A percentile compares a stretch with the other conserved stretches of the same genome.
phyloP scores from a whole-genome alignment of 2,113 vertebrate species.

The Calcarius ornatus region DNA sequence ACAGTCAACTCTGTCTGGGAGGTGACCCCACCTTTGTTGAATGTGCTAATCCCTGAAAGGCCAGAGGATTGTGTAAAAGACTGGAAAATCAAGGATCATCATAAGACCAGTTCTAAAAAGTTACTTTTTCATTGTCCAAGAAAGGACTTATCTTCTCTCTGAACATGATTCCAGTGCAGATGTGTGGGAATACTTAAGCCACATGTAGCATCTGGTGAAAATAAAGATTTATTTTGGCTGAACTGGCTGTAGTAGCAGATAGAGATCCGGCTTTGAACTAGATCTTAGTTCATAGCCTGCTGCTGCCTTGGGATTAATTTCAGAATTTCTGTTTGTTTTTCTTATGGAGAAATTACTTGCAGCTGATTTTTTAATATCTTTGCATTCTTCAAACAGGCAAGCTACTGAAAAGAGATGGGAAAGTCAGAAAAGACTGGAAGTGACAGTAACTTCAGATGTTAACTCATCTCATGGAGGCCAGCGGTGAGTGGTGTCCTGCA shows the following conservation, averaged over 20 bases:
- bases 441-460: not conserved
- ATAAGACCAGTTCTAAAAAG: not conserved
- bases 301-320: conserved; percentile 58
- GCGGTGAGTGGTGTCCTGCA: not conserved
- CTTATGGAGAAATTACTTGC: conserved; percentile 50
- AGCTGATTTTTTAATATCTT: conserved; percentile 48
- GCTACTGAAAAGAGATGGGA: not conserved
- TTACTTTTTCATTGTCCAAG: not conserved
- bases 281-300: conserved; percentile 54
- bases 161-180: conserved; percentile 34
- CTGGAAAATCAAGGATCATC: conserved; percentile 13
- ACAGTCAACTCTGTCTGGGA: not conserved
- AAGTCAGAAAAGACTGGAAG: not conserved
- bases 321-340: conserved; percentile 51
- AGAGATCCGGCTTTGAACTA: conserved; percentile 50
- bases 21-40: not conserved
- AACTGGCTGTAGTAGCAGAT: conserved; percentile 33
- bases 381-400: not conserved
- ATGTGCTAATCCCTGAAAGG: not conserved
- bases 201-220: conserved; percentile 55
- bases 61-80: not conserved
- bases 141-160: conserved; percentile 21
- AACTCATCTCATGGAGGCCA: not conserved
- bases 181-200: conserved; percentile 49
- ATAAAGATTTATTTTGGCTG: conserved; percentile 65